These are phyloP conservation scores for Caranx melampygus DNA, from an alignment of 2,113 vertebrate species.

Conservation along the genomic window DNA sequence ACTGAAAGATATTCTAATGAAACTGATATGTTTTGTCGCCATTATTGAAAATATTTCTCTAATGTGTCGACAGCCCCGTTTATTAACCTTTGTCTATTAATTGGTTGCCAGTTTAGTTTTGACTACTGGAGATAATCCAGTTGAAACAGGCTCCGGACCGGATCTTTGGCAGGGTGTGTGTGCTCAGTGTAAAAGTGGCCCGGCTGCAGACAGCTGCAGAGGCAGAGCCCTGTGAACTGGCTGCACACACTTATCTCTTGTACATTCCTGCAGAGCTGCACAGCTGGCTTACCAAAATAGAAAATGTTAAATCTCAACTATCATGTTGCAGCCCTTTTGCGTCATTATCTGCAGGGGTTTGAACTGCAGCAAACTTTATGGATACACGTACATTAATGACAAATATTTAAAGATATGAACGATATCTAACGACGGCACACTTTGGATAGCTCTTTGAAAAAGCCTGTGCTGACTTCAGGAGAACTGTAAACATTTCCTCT, in stretches of 20 bases:
- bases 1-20: background rate
- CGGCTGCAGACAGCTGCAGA: conserved; percentile 36
- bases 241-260: conserved; percentile 45
- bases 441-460: background rate
- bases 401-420: background rate
- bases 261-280: conserved; percentile 60
- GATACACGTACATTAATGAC: background rate
- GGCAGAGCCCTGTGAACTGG: too few relatives aligned
- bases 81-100: background rate
- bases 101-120: background rate
- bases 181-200: background rate
- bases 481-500: conserved; percentile 55
- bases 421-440: too few relatives aligned
- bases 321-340: conserved; percentile 45
- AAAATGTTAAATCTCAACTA: conserved; percentile 68
- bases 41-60: background rate
- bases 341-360: conserved; percentile 18
- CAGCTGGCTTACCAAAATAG: conserved; percentile 78
- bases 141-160: background rate
- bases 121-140: background rate
- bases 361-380: background rate
- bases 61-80: background rate
- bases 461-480: conserved; percentile 28
- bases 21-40: background rate
- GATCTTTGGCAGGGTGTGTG: background rate